These are phyloP conservation scores for Astyanax mexicanus DNA, from an alignment of 2,797 vertebrate genomes.

Conservation along the genomic window DNA sequence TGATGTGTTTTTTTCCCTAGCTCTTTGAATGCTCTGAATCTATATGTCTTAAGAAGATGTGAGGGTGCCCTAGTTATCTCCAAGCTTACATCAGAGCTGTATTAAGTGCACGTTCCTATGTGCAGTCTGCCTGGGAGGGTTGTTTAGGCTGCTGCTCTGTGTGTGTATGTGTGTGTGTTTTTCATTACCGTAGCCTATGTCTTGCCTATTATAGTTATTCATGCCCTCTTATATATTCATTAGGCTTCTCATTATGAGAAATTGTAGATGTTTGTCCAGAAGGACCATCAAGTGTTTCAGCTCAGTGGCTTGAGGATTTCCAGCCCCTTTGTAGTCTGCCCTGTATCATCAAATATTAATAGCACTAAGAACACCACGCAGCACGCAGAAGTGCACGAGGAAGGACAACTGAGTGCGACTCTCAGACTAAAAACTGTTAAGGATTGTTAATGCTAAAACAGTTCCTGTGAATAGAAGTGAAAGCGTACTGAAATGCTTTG, in stretches of 20 bases:
- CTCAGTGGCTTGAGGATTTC: neutral
- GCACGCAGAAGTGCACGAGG: neutral
- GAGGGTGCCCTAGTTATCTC: neutral
- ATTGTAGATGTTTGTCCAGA: neutral
- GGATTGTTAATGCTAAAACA: too few species aligned
- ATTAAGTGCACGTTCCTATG: neutral
- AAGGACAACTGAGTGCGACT: neutral
- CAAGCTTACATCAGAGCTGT: neutral
- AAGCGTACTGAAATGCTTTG: neutral
- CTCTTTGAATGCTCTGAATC: neutral
- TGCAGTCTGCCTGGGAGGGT: conserved; percentile 1
- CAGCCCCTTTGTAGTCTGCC: neutral
- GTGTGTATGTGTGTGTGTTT: neutral
- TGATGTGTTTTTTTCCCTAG: neutral
- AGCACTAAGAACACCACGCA: neutral
- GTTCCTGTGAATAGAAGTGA: neutral
- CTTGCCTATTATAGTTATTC: neutral
- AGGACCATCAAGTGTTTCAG: neutral
- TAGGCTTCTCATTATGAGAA: conserved; percentile 2
- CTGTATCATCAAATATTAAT: conserved; percentile 1
- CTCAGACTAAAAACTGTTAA: too few species aligned
- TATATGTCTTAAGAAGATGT: neutral
- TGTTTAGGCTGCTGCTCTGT: neutral
- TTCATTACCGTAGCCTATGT: neutral
- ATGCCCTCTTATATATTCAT: neutral